These are phyloP conservation scores for Hydrocynus forskahlii DNA, from an alignment of 2,797 vertebrate genomes.

Conservation along the genomic window DNA sequence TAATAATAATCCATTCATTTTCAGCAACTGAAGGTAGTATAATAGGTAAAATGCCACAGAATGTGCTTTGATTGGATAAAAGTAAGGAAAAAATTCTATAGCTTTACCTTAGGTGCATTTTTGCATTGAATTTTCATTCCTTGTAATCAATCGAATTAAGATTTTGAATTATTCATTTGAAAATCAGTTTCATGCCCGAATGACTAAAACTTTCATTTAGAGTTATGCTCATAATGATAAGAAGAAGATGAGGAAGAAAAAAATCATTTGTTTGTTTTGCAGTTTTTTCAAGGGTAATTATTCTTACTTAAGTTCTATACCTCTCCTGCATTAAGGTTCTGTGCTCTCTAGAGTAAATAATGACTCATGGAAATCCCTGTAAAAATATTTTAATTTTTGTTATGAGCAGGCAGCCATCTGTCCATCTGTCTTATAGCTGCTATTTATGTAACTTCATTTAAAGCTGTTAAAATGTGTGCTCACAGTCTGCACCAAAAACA, in stretches of 20 bases:
- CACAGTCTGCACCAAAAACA: slow-evolving; percentile 32
- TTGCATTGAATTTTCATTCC: no score
- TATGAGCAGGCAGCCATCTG: not conserved
- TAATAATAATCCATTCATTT: not conserved
- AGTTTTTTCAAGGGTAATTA: not conserved
- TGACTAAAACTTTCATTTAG: no score
- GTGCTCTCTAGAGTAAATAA: not conserved
- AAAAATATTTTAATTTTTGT: not conserved
- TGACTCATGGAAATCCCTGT: not conserved
- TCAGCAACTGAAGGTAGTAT: not conserved
- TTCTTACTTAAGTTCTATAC: not conserved
- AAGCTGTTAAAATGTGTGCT: slow-evolving; percentile 6
- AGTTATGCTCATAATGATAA: not conserved
- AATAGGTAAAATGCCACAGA: not conserved
- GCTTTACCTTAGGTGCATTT: no score
- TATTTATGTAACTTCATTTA: not conserved
- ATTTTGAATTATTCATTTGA: no score
- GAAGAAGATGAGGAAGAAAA: not conserved
- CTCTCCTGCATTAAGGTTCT: not conserved
- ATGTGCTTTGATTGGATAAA: not conserved
- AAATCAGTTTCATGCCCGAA: no score
- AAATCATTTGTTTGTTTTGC: not conserved
- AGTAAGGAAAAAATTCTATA: not conserved
- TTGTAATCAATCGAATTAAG: no score
- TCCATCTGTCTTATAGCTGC: not conserved